Conservation (phyloP, 2,113 vertebrate species). For the rabbit (Oryctolagus cuniculus) region mOryCun1.1 NC_091440.1:11151001-11151500, state of each 20-base stretch:
- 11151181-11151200: background rate
- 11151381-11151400: too few relatives aligned
- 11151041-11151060: background rate
- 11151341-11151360: too few relatives aligned
- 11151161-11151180: background rate
- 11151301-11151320: too few relatives aligned
- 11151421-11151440: background rate
- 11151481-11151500: constrained; percentile 37
- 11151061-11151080: background rate
- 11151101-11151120: background rate
- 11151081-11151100: background rate
- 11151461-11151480: background rate
- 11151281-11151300: background rate
- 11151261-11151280: background rate
- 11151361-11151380: too few relatives aligned
- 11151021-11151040: background rate
- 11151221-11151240: background rate
- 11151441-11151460: background rate
- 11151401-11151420: too few relatives aligned
- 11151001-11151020: background rate
- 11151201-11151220: background rate
- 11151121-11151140: background rate
- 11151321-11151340: too few relatives aligned
- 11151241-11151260: background rate
- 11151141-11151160: background rate